Base-by-base conservation (phyloP, 2,113 vertebrate genomes). In the Passer domesticus region DNA sequence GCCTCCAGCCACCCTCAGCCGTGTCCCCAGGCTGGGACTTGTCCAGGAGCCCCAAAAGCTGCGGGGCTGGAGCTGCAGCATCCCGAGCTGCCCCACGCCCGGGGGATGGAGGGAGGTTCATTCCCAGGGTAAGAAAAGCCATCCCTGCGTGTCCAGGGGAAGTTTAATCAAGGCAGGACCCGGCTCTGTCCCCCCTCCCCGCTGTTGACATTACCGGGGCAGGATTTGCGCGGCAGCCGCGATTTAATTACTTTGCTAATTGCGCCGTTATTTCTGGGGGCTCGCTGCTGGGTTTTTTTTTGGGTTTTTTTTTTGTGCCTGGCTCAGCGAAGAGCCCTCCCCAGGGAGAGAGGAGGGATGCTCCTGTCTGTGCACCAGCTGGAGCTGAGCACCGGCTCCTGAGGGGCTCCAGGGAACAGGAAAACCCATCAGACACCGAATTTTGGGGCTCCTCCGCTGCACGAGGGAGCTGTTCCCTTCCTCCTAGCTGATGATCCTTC, bases 71-170 rank as follows among this genome's bases (percentile, higher is more conserved):
- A 5, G 5, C 43, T 9, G 10, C 74, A 19, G 49, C n/a, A 10
- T 5, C 50, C 3, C 12, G 70, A 7, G 11, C 80, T 13, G 58
- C 27, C 25, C 19, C 25, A 3, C 30, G 3, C 6, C 7, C n/a
- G 2, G 16, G 46, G 30, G 23, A 28, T 10, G 85, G 11, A 77
- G 78, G n/a, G 27, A 25, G 35, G 35, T 37, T 37, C 35, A 37
- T 58, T 58, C 35, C 64, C 2, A 0, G 85, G 58, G 15, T 31
- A 5, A 49, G 4, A 35, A 16, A 11, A 39, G 11, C 44, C 21
- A 12, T 5, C 35, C 11, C 50, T 0, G 7, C 0, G 19, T 2
- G 2, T 11, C 64, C 10, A 0, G 49, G 30, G n/a, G 12, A 11
- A 6, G 17, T 80, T 90, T 59, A 56, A 66, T 81, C 27, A n/a